Percentiles rank a stretch among this genome's conserved stretches.
phyloP scores from a whole-genome alignment of 2,113 vertebrate species.

The Pleuronectes platessa region DNA sequence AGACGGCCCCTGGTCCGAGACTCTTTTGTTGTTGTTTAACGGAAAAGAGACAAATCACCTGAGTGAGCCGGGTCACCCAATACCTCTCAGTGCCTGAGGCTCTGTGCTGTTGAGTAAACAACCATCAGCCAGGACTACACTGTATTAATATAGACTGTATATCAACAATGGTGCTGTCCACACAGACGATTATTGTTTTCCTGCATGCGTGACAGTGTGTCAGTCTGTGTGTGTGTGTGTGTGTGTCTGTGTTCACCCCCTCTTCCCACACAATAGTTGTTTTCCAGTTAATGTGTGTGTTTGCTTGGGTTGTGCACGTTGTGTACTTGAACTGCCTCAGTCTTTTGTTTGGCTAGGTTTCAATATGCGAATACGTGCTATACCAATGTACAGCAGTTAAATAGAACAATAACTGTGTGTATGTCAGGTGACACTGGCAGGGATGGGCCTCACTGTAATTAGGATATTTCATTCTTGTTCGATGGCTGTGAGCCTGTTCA shows the following conservation, averaged over 20 bases:
- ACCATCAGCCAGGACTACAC: slow-evolving; percentile 68
- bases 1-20: slow-evolving; percentile 25
- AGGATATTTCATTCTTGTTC: slow-evolving; percentile 48
- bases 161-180: slow-evolving; percentile 58
- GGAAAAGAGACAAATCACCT: slow-evolving; percentile 81
- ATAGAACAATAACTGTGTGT: slow-evolving; percentile 77
- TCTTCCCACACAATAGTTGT: slow-evolving; percentile 72
- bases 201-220: slow-evolving; percentile 63
- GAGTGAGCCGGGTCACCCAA: slow-evolving; percentile 75
- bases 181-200: slow-evolving; percentile 66
- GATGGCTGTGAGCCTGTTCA: slow-evolving; percentile 31
- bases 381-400: slow-evolving; percentile 60
- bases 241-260: slow-evolving; percentile 15
- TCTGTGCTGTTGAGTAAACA: slow-evolving; percentile 76
- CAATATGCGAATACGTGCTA: slow-evolving; percentile 66
- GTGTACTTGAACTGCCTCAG: slow-evolving; percentile 48
- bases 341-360: slow-evolving; percentile 73
- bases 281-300: slow-evolving; percentile 69
- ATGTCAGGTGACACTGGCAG: slow-evolving; percentile 60
- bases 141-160: slow-evolving; percentile 66
- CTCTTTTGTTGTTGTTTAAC: slow-evolving; percentile 81
- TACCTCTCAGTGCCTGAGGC: slow-evolving; percentile 59
- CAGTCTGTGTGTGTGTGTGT: slow-evolving; percentile 18
- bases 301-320: slow-evolving; percentile 64
- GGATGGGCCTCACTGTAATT: slow-evolving; percentile 60